Conservation (phyloP, 2,888 invertebrate genomes). For the Eupithecia exiguata region DNA sequence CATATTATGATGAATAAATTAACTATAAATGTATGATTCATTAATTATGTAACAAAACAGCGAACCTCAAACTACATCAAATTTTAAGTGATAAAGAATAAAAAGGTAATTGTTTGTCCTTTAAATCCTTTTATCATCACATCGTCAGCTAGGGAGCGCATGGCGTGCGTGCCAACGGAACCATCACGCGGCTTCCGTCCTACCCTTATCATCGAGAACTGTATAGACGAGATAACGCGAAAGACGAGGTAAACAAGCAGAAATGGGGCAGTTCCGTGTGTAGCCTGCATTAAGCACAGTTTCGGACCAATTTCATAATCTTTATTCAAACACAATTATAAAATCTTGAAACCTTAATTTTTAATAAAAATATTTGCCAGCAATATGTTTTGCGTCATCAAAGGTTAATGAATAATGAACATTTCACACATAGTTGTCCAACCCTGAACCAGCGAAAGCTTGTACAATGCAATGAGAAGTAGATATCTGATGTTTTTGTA, state of each 20-base stretch:
- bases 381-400: not conserved
- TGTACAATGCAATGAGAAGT: too few relatives aligned
- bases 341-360: too few relatives aligned
- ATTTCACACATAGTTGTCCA: not conserved
- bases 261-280: not conserved
- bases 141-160: not conserved
- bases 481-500: not conserved
- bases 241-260: conserved; percentile 2
- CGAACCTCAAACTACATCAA: not conserved
- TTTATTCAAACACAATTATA: too few relatives aligned
- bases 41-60: too few relatives aligned
- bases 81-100: not conserved
- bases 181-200: conserved; percentile 21
- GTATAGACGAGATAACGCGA: not conserved
- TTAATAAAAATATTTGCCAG: too few relatives aligned
- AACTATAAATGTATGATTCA: too few relatives aligned
- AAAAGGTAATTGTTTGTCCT: not conserved
- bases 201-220: conserved; percentile 20
- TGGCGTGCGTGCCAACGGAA: conserved; percentile 25
- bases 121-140: not conserved
- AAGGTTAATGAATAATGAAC: not conserved
- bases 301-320: not conserved
- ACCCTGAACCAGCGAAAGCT: not conserved
- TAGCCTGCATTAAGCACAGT: not conserved
- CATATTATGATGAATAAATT: too few relatives aligned